A percentile compares a stretch with the other conserved stretches of the same genome.
Evolutionary conservation across 92 coral and sea anemone genomes (phyloP).

Genomic region (Isaurus tuberculatus): DNA sequence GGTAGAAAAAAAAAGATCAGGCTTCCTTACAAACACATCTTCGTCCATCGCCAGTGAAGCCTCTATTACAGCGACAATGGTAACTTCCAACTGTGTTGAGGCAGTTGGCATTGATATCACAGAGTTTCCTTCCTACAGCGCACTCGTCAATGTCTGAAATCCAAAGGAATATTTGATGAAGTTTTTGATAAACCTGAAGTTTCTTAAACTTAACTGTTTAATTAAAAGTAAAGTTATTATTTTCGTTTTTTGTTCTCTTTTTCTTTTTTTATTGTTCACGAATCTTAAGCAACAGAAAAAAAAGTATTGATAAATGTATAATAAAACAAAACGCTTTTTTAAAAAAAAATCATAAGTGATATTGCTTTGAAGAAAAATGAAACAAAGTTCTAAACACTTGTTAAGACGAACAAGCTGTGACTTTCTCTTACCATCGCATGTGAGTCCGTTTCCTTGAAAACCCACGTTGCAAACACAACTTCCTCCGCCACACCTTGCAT

Average conservation of each 20-base stretch:
- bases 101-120: conserved; percentile 76
- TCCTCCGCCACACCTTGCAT: conserved; percentile 63
- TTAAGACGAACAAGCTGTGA: no score
- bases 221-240: no score
- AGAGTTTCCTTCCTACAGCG: conserved; percentile 32
- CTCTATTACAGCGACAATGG: conserved; percentile 80
- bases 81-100: conserved; percentile 72
- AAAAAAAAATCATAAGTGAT: no score
- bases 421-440: conserved; percentile 49
- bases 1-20: background rate
- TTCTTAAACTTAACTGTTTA: no score
- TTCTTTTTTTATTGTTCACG: no score
- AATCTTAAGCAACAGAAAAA: no score
- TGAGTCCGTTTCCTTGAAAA: conserved; percentile 70
- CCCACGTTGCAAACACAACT: conserved; percentile 76
- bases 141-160: conserved; percentile 78
- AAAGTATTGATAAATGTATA: no score
- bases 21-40: conserved; percentile 66
- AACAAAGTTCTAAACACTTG: background rate
- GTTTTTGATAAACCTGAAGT: no score
- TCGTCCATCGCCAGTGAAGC: conserved; percentile 73
- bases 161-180: background rate
- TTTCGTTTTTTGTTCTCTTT: no score
- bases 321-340: no score
- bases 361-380: background rate